phyloP scores from a whole-genome alignment of 2,888 invertebrate genomes.

The Charanyca ferruginea region DNA sequence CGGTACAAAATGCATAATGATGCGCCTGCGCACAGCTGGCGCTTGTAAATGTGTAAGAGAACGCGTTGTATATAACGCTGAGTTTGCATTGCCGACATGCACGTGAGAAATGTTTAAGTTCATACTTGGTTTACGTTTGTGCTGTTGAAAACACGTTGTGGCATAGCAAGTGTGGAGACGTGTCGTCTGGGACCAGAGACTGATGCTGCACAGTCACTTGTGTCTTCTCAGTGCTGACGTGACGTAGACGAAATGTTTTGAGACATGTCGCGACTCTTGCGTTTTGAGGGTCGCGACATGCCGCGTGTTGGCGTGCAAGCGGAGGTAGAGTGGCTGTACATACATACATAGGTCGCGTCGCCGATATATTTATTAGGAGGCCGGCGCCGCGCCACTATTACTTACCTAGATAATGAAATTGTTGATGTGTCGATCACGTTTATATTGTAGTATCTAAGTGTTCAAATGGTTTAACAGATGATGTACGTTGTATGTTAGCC shows the following conservation, averaged over 20 bases:
- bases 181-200: constrained; percentile 30
- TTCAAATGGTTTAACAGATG: constrained; percentile 78
- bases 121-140: constrained; percentile 40
- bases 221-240: constrained; percentile 45
- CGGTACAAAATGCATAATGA: constrained; percentile 88
- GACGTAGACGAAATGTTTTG: constrained; percentile 17
- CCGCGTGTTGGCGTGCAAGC: constrained; percentile 21
- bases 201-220: constrained; percentile 45
- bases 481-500: constrained; percentile 71
- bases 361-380: constrained; percentile 55
- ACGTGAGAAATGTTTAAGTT: constrained; percentile 34
- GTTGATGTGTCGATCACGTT: constrained; percentile 82
- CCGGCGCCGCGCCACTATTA: constrained; percentile 56
- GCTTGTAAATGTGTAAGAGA: constrained; percentile 60
- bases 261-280: constrained; percentile 24
- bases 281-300: constrained; percentile 25
- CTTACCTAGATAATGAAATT: constrained; percentile 78
- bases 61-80: constrained; percentile 52
- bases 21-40: constrained; percentile 64
- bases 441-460: constrained; percentile 81
- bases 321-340: constrained; percentile 22
- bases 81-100: constrained; percentile 49
- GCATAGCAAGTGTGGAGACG: constrained; percentile 46
- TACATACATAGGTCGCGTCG: constrained; percentile 39
- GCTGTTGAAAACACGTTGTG: constrained; percentile 51